A percentile compares a stretch with the other conserved stretches of the same genome.
Evolutionary conservation across 2,888 invertebrate species (phyloP).

Genomic region (Phoronis australis): DNA sequence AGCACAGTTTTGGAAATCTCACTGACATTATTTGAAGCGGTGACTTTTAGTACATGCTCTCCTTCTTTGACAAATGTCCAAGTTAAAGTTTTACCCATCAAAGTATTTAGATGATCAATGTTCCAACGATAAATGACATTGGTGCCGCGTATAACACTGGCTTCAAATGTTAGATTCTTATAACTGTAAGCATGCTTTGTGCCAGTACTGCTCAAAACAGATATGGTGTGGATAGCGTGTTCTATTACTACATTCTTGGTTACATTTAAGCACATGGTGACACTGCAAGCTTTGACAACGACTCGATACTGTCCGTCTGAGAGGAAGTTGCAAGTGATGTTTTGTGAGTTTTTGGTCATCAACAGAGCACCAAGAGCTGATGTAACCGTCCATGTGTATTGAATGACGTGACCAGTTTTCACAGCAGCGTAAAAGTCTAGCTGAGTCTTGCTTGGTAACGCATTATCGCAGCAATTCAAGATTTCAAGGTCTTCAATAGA

Average conservation of each 20-base stretch:
- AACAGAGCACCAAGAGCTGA: no score
- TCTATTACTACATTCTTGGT: slow-evolving; percentile 17
- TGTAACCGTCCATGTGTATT: not conserved
- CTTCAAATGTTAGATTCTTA: slow-evolving; percentile 16
- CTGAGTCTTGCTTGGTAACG: not conserved
- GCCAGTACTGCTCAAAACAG: slow-evolving; percentile 12
- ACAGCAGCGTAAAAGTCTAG: not conserved
- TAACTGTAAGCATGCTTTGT: slow-evolving; percentile 16
- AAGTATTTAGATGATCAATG: not conserved
- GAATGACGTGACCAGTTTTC: not conserved
- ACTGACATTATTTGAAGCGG: slow-evolving; percentile 25
- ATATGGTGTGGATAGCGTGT: slow-evolving; percentile 14
- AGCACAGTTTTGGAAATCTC: slow-evolving; percentile 5
- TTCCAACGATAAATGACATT: not conserved
- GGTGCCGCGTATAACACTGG: slow-evolving; percentile 7
- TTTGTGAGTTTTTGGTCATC: no score
- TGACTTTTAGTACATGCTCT: slow-evolving; percentile 17
- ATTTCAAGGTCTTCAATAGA: not conserved
- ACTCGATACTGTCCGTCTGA: not conserved
- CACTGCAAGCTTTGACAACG: slow-evolving; percentile 13
- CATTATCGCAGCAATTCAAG: not conserved
- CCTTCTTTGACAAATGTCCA: slow-evolving; percentile 18
- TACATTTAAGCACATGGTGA: slow-evolving; percentile 11
- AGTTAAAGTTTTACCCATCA: not conserved
- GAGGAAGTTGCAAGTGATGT: not conserved